Conservation (phyloP, 1,140 invertebrate genomes). For the Phocides pigmalion region DNA sequence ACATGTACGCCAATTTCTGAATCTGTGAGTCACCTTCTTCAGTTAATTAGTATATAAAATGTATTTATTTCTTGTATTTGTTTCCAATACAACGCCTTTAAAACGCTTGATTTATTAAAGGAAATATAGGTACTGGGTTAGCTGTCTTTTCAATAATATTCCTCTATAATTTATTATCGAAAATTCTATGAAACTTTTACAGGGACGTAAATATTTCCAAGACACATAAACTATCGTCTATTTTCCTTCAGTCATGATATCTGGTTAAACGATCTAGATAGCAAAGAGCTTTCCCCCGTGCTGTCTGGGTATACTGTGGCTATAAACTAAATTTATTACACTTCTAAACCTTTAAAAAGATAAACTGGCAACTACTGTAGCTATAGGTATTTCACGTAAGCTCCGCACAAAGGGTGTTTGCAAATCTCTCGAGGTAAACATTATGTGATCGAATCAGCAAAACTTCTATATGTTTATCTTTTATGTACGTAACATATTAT, state of each 20-base stretch:
- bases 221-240: background rate
- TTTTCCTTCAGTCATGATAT: background rate
- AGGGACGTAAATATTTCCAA: background rate
- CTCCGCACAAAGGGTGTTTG: conserved; percentile 53
- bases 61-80: too few species aligned
- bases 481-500: too few species aligned
- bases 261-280: background rate
- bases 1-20: too few species aligned
- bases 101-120: too few species aligned
- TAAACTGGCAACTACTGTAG: conserved; percentile 23
- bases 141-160: too few species aligned
- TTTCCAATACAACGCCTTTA: too few species aligned
- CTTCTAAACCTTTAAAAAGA: conserved; percentile 20
- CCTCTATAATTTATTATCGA: background rate
- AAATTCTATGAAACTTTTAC: background rate
- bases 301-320: background rate
- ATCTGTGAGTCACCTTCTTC: too few species aligned
- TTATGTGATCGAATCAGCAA: conserved; percentile 49
- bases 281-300: background rate
- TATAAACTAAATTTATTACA: conserved; percentile 24
- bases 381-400: conserved; percentile 41
- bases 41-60: too few species aligned
- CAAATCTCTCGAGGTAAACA: conserved; percentile 59
- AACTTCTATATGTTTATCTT: conserved; percentile 2
- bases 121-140: too few species aligned